Base-by-base conservation (phyloP, 2,888 invertebrate genomes). In the Octodonta nipae region DNA sequence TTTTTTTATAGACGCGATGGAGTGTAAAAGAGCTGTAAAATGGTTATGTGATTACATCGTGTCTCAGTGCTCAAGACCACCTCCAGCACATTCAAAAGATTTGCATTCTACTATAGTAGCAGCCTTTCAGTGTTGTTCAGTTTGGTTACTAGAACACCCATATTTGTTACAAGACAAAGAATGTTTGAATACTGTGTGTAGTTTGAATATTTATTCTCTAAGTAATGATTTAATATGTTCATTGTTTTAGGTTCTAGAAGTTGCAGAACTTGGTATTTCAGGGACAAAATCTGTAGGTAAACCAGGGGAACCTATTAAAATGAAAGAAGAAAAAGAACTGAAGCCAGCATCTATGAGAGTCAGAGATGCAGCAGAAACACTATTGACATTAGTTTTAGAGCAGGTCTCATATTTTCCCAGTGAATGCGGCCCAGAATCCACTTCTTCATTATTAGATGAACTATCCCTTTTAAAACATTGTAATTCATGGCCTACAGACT, bases 31-130 rank as follows among this genome's bases (percentile, higher is more conserved):
- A 52, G 87, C 88, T 8, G 92, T 96, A 13, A 92, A 92, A 52
- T 95, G 93, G 87, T 76, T 98, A 35, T 98, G 96, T 64, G 92
- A 96, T 67, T 96, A 95, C 65, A 93, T 98, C 50, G 80, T 86
- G 33, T 83, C 85, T 59, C 93, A 93, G 60, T 92, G 93, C 66
- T 85, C 85, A 50, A 77, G 91, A 42, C 95, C 91, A 33, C 95
- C 88, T 33, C 92, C 79, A 35, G 86, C 82, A 26, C 91, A 92
- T 66, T 89, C 88, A 29, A 85, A 89, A 58, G 89, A 89, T 67
- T 69, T 89, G 43, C 93, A 95, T 66, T 92, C 92, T 13, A 85
- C 89, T 28, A 88, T 89, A 40, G 88, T 95, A 50, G 84, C 88
- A 46, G 80, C 98, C 35, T 86, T 93, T 70, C 70, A 85, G 56